Base-by-base conservation (phyloP, 2,888 invertebrate genomes). In the Octonoba sinensis region DNA sequence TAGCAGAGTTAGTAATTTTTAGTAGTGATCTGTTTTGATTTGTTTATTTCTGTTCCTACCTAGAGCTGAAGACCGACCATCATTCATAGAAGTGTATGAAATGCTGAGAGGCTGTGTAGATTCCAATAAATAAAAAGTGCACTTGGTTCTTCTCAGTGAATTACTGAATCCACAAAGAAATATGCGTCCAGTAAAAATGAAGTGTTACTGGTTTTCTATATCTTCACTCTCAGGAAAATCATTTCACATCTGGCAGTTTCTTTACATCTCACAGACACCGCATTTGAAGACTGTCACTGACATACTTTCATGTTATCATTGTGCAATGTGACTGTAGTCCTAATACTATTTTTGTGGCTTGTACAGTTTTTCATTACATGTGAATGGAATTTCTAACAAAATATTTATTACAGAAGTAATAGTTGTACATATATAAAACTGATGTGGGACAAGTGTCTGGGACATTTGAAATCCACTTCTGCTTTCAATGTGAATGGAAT, bases 41-140 rank as follows among this genome's bases (percentile, higher is more conserved):
- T 11, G 11, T 36, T 27, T 8, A 36, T 36, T 36, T 36, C 36
- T 36, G 4, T 36, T 8, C 8, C 36, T 36, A 8, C 36, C 8
- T 36, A 84, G 84, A 54, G 59, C 82, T 27, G 84, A 84, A 72
- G 82, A 83, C 36, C 64, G 84, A 47, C 84, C 84, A 13, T 64
- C 74, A 15, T 84, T 84, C n/a, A 22, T 67, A 8, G 82, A 83
- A 47, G 69, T 84, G 8, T 75, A 71, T 24, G 72, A 83, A 15
- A 56, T 79, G 65, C 66, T 84, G 62, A 66, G 65, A 51, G 46
- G 24, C 24, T 66, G 75, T 51, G 54, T 77, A 3, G 77, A 72
- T 66, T 22, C 54, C 71, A 71, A 66, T 46, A 60, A 44, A 46
- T 82, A 70, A 62, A 69, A 66, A 79, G 79, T 79, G 79, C 79